Base-by-base conservation (phyloP, 2,113 vertebrate genomes). In the Craseonycteris thonglongyai region DNA sequence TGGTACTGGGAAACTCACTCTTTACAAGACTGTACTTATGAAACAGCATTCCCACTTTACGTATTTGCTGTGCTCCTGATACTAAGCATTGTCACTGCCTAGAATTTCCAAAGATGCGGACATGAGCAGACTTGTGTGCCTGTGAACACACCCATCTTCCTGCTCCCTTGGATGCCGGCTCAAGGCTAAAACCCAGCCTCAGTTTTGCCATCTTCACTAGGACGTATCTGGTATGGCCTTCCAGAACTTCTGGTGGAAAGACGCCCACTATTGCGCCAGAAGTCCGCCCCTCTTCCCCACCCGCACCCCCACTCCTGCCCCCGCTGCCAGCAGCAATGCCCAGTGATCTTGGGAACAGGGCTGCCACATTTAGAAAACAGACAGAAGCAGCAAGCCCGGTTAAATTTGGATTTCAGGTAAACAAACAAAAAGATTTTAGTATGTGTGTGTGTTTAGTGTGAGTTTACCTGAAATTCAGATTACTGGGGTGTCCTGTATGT, bases 391-490 rank as follows among this genome's bases (percentile, higher is more conserved):
- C 4, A 22, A 18, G 26, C 47, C 59, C 19, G 19, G 38, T 83
- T 82, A 79, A 74, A 28, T 28, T 51, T 59, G 21, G 94, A 69
- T 80, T 78, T 94, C 68, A 82, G 30, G 28, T 47, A 6, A 90
- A 35, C 35, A 80, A 80, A 69, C 18, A 49, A 81, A 26, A 28
- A 8, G 24, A 51, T 35, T 93, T 61, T 19, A 63, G 2, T 59
- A 4, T 54, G 22, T 56, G 22, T 54, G 6, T n/a, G 13, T 42
- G 4, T 78, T 78, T 58, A 7, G 22, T 72, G 0, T 65, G 45
- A 68, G 3, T 42, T 66, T 38, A 30, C 58, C 54, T 81, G 79
- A 89, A 85, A 93, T 79, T 74, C 56, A 56, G 3, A 59, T 56
- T 68, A 78, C 47, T 42, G 51, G 42, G 22, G n/a, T 66, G 5